Conservation (phyloP, 1,140 invertebrate species). For the Macrobrachium rosenbergii region DNA sequence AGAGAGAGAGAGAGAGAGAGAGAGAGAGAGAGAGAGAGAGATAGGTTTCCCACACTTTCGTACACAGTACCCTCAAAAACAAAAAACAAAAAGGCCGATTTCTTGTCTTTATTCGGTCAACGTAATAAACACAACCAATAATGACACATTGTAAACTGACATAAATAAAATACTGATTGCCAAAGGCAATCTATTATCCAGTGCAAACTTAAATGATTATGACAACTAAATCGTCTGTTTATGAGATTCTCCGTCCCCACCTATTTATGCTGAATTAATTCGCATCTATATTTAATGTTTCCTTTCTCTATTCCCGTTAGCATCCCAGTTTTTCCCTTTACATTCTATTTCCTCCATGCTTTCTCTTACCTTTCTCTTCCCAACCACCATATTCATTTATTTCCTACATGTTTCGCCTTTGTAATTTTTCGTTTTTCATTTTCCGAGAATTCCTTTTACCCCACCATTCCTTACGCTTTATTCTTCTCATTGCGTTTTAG, state of each 20-base stretch:
- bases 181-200: no score
- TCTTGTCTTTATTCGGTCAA: not conserved
- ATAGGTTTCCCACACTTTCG: not conserved
- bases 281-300: not conserved
- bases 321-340: not conserved
- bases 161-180: no score
- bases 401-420: not conserved
- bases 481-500: not conserved
- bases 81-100: not conserved
- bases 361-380: not conserved
- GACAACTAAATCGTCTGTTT: no score
- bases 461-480: not conserved
- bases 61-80: not conserved
- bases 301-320: not conserved
- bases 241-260: no score
- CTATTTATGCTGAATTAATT: not conserved
- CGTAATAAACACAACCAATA: not conserved
- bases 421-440: not conserved
- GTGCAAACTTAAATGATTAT: no score
- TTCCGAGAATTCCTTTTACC: not conserved
- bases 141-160: no score
- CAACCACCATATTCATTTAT: not conserved
- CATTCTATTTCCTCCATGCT: not conserved
- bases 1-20: not conserved
- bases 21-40: not conserved